A percentile compares a stretch with the other conserved stretches of the same genome.
Evolutionary conservation across 2,888 invertebrate species (phyloP).

Genomic region (Mantis religiosa): DNA sequence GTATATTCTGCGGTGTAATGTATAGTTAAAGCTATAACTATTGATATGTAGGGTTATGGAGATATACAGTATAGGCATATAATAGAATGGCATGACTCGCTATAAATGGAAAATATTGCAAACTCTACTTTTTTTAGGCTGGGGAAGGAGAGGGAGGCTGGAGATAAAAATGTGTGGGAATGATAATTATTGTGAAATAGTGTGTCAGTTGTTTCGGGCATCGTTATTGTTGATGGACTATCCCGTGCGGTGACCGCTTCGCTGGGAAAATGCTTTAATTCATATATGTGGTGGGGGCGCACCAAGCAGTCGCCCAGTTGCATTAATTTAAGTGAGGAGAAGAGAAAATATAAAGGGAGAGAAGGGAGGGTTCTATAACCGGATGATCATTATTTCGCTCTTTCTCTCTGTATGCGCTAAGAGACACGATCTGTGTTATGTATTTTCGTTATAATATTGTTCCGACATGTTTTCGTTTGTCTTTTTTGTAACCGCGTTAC

Average conservation of each 20-base stretch:
- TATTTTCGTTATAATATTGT: not conserved
- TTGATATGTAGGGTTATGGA: slow-evolving; percentile 24
- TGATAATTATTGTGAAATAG: slow-evolving; percentile 25
- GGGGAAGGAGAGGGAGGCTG: not conserved
- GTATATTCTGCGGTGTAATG: slow-evolving; percentile 19
- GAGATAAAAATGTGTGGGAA: slow-evolving; percentile 19
- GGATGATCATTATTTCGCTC: not conserved
- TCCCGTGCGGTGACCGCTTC: not conserved
- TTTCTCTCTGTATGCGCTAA: not conserved
- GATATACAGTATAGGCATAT: slow-evolving; percentile 16
- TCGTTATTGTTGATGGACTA: slow-evolving; percentile 16
- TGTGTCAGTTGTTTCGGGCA: slow-evolving; percentile 19
- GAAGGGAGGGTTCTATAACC: not conserved
- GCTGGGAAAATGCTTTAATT: slow-evolving; percentile 3
- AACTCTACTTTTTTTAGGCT: not conserved
- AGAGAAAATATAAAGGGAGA: not conserved
- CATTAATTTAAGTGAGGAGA: not conserved
- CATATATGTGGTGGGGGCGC: not conserved
- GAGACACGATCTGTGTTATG: not conserved
- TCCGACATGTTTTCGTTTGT: not conserved
- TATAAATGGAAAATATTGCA: slow-evolving; percentile 26
- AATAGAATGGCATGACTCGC: slow-evolving; percentile 10
- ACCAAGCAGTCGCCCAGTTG: not conserved
- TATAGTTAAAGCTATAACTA: slow-evolving; percentile 24
- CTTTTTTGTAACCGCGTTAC: not conserved